Percentiles rank a stretch among this genome's conserved stretches.
These are phyloP conservation scores for Cettia cetti DNA, from an alignment of 2,113 vertebrate genomes.

Conservation along the genomic window DNA sequence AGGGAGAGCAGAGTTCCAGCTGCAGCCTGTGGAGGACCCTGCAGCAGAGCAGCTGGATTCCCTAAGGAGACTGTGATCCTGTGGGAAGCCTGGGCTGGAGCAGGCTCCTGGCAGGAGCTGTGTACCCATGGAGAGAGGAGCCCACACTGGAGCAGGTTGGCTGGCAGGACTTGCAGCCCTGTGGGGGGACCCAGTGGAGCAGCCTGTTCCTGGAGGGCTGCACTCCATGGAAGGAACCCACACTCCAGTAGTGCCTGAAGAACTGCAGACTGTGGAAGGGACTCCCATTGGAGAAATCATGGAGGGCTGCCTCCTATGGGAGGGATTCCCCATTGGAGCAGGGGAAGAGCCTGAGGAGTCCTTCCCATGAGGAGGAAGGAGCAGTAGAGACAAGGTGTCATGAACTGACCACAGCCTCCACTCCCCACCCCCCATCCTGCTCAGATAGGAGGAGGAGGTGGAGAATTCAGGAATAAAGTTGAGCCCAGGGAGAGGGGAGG, in stretches of 20 bases:
- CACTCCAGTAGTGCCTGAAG: no score
- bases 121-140: not conserved
- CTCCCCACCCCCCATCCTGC: not conserved
- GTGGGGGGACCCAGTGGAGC: not conserved
- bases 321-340: not conserved
- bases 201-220: not conserved
- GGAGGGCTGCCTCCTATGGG: not conserved
- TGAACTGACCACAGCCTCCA: not conserved
- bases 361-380: not conserved
- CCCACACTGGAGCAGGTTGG: not conserved
- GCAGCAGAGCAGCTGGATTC: not conserved
- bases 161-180: not conserved
- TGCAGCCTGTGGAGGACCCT: not conserved
- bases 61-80: not conserved
- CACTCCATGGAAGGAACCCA: rapidly evolving
- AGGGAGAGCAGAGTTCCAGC: not conserved
- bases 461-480: not conserved
- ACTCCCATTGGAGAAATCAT: not conserved
- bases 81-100: not conserved
- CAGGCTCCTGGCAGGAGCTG: not conserved
- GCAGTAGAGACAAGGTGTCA: rapidly evolving
- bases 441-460: not conserved
- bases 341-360: not conserved
- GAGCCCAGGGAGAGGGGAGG: not conserved
- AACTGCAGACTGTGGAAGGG: not conserved